These are phyloP conservation scores for Microplitis mediator DNA, from an alignment of 1,140 invertebrate genomes.

Conservation along the genomic window DNA sequence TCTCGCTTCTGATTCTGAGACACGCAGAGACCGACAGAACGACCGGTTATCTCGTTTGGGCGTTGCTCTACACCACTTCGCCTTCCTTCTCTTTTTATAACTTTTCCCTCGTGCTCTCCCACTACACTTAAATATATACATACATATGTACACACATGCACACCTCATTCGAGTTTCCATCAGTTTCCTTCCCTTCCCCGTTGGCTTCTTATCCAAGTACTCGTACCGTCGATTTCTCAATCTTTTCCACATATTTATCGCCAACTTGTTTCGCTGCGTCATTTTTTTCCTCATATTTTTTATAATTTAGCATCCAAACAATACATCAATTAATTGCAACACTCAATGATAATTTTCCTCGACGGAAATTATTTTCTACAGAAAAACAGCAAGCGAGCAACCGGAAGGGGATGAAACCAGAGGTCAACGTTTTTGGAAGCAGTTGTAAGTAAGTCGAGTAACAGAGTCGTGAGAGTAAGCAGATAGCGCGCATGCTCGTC, in stretches of 20 bases:
- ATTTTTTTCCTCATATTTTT: neutral
- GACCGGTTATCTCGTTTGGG: constrained; percentile 39
- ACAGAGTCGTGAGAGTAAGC: constrained; percentile 30
- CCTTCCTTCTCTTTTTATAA: neutral
- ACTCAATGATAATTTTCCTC: neutral
- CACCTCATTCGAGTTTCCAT: neutral
- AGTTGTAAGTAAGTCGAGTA: constrained; percentile 42
- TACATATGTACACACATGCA: neutral
- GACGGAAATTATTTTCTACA: neutral
- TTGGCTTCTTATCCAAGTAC: neutral
- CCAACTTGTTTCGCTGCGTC: neutral
- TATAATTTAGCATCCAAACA: neutral
- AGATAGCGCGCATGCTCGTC: constrained; percentile 19
- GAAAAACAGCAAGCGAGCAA: neutral
- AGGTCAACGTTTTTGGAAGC: constrained; percentile 54
- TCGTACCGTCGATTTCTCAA: constrained; percentile 13
- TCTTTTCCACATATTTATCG: constrained; percentile 24
- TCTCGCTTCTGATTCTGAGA: constrained; percentile 13
- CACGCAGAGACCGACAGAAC: constrained; percentile 7
- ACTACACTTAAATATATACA: neutral
- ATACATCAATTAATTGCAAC: neutral
- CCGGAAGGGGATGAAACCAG: constrained; percentile 18
- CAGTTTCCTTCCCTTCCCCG: neutral
- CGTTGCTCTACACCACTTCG: constrained; percentile 33
- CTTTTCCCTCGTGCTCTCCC: neutral